These are phyloP conservation scores for Cephalopachus bancanus DNA, from an alignment of 2,797 vertebrate genomes.

Conservation along the genomic window DNA sequence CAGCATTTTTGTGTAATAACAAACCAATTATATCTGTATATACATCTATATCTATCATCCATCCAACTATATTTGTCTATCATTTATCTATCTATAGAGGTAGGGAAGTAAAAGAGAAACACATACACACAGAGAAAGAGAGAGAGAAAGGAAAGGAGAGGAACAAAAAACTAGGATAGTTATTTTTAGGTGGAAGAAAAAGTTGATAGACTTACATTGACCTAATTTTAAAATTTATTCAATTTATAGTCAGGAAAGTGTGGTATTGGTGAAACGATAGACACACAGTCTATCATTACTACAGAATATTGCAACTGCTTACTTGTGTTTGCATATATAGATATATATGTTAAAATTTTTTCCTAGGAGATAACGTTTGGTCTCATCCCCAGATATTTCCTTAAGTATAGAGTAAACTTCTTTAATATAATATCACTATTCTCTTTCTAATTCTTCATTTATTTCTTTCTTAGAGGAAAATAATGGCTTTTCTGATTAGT, in stretches of 20 bases:
- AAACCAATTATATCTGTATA: neutral
- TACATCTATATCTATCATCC: neutral
- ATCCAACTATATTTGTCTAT: no score
- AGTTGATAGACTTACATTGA: neutral
- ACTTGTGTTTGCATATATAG: neutral
- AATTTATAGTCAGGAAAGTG: no score
- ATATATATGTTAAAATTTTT: neutral
- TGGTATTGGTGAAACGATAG: neutral
- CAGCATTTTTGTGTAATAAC: neutral
- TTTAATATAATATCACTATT: neutral
- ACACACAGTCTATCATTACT: neutral
- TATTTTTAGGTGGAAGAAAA: constrained; percentile 6
- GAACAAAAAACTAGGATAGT: neutral
- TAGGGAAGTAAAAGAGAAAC: no score
- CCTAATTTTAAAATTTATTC: neutral
- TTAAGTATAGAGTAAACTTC: neutral
- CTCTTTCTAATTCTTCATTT: neutral
- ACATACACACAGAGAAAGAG: no score
- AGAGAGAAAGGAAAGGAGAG: neutral
- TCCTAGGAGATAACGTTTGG: neutral
- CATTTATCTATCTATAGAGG: no score
- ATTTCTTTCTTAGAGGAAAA: neutral
- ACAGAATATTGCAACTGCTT: neutral
- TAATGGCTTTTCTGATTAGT: neutral
- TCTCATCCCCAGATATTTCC: neutral